Evolutionary conservation across 2,113 vertebrate genomes (phyloP).

Genomic region (Ophthalmolycus amberensis): DNA sequence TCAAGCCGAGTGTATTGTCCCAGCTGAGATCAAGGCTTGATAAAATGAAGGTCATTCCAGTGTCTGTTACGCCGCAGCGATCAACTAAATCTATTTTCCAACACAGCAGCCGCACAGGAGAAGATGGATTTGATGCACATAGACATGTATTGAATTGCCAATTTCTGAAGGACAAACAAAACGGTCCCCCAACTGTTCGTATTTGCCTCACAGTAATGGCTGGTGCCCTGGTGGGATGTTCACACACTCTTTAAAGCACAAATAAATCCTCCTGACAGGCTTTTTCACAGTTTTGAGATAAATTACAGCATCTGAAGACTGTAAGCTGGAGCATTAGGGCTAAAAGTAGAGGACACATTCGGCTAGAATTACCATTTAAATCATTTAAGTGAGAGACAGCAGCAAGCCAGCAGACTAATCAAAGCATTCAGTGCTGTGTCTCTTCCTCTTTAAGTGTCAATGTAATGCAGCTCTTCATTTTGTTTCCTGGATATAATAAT

Average conservation of each 20-base stretch:
- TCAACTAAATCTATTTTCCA: conserved; percentile 65
- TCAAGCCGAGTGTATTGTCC: conserved; percentile 31
- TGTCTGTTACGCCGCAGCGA: conserved; percentile 50
- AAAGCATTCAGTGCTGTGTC: too few relatives aligned
- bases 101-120: conserved; percentile 27
- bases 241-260: conserved; percentile 1
- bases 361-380: not conserved
- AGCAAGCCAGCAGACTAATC: too few relatives aligned
- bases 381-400: too few relatives aligned
- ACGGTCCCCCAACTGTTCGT: conserved; percentile 31
- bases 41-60: conserved; percentile 57
- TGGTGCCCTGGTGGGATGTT: not conserved
- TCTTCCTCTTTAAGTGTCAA: too few relatives aligned
- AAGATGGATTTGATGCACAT: conserved; percentile 63
- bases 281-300: not conserved
- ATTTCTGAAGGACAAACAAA: conserved; percentile 52
- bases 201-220: not conserved
- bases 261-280: conserved; percentile 3
- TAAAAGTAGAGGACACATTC: not conserved
- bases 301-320: not conserved
- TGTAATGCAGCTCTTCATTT: too few relatives aligned
- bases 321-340: not conserved
- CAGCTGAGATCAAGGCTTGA: conserved; percentile 37
- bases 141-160: conserved; percentile 58
- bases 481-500: too few relatives aligned